A percentile compares a stretch with the other conserved stretches of the same genome.
These are phyloP conservation scores for Tokudaia tokunoshimensis DNA, from an alignment of 2,797 vertebrate genomes.

Conservation along the genomic window DNA sequence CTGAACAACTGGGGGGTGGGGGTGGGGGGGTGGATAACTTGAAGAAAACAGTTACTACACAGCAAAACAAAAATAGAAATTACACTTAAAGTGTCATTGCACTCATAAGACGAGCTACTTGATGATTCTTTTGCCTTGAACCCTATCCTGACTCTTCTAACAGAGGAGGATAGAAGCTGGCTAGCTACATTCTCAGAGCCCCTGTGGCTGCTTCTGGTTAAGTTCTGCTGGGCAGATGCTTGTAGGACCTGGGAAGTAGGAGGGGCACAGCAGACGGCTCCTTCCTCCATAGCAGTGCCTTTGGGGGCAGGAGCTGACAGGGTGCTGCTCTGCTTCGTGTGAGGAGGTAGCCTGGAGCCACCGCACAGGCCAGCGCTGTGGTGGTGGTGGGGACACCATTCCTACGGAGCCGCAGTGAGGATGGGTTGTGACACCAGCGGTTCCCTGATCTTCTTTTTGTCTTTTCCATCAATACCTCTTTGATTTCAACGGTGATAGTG, in stretches of 20 bases:
- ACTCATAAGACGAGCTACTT: not conserved
- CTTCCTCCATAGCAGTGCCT: not conserved
- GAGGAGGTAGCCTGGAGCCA: not conserved
- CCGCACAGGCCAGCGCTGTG: fast-evolving
- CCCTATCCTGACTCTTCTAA: not conserved
- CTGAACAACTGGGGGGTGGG: not conserved
- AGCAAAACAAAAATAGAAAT: not conserved
- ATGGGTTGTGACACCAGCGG: not conserved
- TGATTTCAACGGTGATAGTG: not conserved
- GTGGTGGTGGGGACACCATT: not conserved
- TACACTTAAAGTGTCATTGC: not conserved
- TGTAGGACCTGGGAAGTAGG: not conserved
- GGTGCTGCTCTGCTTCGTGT: not conserved
- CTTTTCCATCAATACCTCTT: not conserved
- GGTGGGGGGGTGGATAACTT: not conserved
- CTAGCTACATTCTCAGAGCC: not conserved
- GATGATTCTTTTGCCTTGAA: not conserved
- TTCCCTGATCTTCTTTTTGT: not conserved
- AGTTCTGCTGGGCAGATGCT: not conserved
- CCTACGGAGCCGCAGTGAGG: not conserved
- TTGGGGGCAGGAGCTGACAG: not conserved
- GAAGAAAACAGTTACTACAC: not conserved
- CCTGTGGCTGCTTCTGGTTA: not conserved
- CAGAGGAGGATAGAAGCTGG: not conserved
- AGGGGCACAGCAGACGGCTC: not conserved